phyloP scores from a whole-genome alignment of 2,797 vertebrate genomes.

The Aldrovandia affinis region DNA sequence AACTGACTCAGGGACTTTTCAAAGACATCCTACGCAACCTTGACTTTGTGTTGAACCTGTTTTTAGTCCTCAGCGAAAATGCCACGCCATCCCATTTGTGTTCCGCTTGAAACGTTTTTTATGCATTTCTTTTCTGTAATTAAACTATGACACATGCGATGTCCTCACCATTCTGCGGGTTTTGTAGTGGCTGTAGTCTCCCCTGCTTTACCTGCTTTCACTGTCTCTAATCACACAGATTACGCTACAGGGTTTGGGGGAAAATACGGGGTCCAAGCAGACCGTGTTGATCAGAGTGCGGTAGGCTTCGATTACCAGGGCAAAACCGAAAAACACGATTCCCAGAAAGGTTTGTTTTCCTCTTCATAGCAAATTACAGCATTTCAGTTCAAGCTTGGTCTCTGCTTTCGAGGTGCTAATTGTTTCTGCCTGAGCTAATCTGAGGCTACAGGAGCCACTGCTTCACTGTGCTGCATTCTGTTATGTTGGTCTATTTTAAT shows the following conservation, averaged over 20 bases:
- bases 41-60: neutral
- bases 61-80: too few relatives aligned
- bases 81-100: constrained; percentile 1
- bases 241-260: constrained; percentile 91
- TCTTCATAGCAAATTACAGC: neutral
- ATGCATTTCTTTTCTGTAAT: constrained; percentile 14
- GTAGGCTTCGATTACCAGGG: constrained; percentile 90
- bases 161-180: constrained; percentile 25
- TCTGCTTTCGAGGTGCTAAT: neutral
- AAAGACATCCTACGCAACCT: too few relatives aligned
- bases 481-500: neutral
- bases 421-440: neutral
- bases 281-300: constrained; percentile 86
- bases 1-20: too few relatives aligned
- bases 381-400: neutral
- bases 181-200: constrained; percentile 23
- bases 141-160: constrained; percentile 1
- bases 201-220: constrained; percentile 48
- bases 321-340: constrained; percentile 89
- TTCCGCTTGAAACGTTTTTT: neutral
- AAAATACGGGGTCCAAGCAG: constrained; percentile 82
- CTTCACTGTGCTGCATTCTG: neutral
- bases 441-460: neutral
- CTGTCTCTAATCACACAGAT: constrained; percentile 69
- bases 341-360: constrained; percentile 83